Evolutionary conservation across 2,888 invertebrate genomes (phyloP).

Genomic region (Diabrotica balteata): DNA sequence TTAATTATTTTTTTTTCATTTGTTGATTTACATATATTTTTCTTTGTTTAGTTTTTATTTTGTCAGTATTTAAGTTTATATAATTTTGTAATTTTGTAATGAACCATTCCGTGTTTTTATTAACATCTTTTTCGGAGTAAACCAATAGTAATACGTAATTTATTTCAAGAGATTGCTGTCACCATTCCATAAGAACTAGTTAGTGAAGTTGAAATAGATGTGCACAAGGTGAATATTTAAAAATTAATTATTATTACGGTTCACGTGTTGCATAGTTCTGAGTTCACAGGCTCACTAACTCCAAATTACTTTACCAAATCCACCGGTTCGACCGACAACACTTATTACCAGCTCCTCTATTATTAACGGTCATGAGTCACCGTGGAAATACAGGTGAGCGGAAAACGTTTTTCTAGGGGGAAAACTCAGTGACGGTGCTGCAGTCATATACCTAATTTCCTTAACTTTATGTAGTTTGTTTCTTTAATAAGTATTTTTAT

Average conservation of each 20-base stretch:
- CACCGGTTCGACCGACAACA: constrained; percentile 43
- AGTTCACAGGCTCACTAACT: constrained; percentile 42
- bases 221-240: constrained; percentile 44
- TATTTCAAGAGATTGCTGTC: background rate
- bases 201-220: constrained; percentile 37
- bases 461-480: too few species aligned
- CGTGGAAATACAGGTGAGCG: constrained; percentile 49
- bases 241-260: constrained; percentile 40
- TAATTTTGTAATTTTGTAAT: too few species aligned
- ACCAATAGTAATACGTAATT: too few species aligned
- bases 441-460: background rate
- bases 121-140: too few species aligned
- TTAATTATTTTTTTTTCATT: too few species aligned
- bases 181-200: constrained; percentile 9
- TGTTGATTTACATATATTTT: too few species aligned
- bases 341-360: constrained; percentile 48
- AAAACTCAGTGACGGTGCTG: constrained; percentile 41
- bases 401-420: constrained; percentile 34
- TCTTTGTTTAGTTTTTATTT: too few species aligned
- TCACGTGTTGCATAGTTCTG: constrained; percentile 38
- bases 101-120: too few species aligned
- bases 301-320: constrained; percentile 43
- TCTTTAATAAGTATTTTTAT: too few species aligned
- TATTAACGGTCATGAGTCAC: constrained; percentile 51
- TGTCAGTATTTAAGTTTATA: too few species aligned